Conservation (phyloP, 2,113 vertebrate species). For the Erythrocercus mccallii region DNA sequence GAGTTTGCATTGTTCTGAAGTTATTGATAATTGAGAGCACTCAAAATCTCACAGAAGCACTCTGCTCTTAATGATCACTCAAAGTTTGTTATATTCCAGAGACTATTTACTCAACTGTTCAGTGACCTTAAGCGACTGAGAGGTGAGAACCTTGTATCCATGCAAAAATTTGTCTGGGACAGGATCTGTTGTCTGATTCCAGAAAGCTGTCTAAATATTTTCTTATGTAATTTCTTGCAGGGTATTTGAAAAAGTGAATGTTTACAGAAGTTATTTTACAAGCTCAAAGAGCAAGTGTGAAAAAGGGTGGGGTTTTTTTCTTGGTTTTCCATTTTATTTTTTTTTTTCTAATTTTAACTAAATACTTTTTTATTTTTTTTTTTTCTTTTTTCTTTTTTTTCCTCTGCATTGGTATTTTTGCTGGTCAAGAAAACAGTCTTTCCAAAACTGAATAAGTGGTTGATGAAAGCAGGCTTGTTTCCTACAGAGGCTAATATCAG, state of each 20-base stretch:
- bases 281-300: background rate
- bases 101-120: background rate
- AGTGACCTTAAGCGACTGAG: background rate
- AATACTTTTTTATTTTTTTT: background rate
- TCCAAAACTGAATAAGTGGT: background rate
- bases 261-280: background rate
- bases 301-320: background rate
- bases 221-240: background rate
- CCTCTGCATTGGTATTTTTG: background rate
- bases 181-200: background rate
- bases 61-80: background rate
- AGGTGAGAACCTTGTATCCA: background rate
- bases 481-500: background rate
- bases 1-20: background rate
- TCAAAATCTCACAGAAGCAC: background rate
- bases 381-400: rapidly evolving
- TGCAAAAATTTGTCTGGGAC: background rate
- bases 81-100: background rate
- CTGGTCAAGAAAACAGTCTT: background rate
- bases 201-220: background rate
- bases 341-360: background rate
- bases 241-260: background rate
- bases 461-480: background rate
- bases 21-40: background rate
- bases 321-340: background rate